Percentiles rank a stretch among this genome's conserved stretches.
These are phyloP conservation scores for Rotaria macrura DNA, from an alignment of 2,888 invertebrate species.

Conservation along the genomic window DNA sequence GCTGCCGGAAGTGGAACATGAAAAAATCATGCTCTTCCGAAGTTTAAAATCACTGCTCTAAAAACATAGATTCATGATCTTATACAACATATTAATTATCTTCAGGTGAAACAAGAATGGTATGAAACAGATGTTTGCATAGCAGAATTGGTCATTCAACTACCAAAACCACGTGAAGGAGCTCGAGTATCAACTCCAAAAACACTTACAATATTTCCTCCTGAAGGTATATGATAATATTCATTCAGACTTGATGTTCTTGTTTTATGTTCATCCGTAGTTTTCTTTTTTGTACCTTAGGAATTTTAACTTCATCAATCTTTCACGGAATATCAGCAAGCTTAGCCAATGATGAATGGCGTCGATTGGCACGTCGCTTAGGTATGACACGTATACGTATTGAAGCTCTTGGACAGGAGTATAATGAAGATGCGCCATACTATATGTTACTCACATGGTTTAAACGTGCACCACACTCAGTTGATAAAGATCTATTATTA, in stretches of 20 bases:
- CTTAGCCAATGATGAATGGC: background rate
- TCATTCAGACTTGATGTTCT: background rate
- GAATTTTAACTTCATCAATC: background rate
- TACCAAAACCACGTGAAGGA: background rate
- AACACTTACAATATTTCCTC: background rate
- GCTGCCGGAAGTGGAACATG: no score
- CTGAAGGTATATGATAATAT: background rate
- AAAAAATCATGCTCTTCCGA: no score
- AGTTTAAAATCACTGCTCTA: no score
- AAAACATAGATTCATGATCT: no score
- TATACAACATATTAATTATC: no score
- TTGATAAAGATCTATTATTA: background rate
- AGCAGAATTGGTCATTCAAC: background rate
- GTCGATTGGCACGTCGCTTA: background rate
- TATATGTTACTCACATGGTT: slow-evolving; percentile 18
- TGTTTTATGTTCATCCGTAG: background rate
- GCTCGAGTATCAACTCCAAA: background rate
- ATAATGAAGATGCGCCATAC: background rate
- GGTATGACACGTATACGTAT: slow-evolving; percentile 1
- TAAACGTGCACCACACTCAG: slow-evolving; percentile 4
- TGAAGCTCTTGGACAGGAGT: background rate
- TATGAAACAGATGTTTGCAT: background rate
- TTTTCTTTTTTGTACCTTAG: background rate
- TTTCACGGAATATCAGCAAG: background rate
- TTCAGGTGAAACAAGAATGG: background rate